phyloP scores from a whole-genome alignment of 2,797 vertebrate species.

The Pseudochirops cupreus region DNA sequence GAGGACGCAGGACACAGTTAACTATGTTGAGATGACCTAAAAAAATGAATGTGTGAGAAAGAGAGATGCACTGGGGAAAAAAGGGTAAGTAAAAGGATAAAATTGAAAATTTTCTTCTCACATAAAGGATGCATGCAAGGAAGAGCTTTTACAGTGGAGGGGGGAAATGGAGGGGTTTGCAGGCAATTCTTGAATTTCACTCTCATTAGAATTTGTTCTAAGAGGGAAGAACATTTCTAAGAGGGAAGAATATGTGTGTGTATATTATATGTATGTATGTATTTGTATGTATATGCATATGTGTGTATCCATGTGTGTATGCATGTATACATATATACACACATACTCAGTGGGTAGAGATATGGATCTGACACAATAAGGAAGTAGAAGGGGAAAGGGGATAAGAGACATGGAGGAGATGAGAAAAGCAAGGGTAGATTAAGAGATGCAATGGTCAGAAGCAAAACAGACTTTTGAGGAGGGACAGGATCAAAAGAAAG shows the following conservation, averaged over 20 bases:
- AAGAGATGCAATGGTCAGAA: not conserved
- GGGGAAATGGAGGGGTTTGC: not conserved
- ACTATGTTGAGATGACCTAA: not conserved
- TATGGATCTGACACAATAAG: not conserved
- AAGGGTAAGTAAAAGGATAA: not conserved
- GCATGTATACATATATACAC: no score
- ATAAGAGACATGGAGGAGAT: not conserved
- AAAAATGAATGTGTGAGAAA: not conserved
- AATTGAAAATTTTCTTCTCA: not conserved
- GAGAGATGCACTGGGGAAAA: not conserved
- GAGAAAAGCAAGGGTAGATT: not conserved
- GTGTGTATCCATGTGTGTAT: no score
- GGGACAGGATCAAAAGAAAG: not conserved
- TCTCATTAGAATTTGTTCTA: not conserved
- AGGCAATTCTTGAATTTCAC: not conserved
- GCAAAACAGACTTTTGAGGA: not conserved
- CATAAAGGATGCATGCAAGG: not conserved
- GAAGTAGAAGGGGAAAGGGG: not conserved
- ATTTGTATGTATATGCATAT: no score
- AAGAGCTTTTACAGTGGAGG: not conserved
- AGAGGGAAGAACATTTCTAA: not conserved
- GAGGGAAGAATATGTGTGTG: no score
- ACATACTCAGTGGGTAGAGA: not conserved
- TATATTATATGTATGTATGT: no score
- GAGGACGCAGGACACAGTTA: not conserved